Conservation (phyloP, 2,888 invertebrate species). For the Phortica okadai region DNA sequence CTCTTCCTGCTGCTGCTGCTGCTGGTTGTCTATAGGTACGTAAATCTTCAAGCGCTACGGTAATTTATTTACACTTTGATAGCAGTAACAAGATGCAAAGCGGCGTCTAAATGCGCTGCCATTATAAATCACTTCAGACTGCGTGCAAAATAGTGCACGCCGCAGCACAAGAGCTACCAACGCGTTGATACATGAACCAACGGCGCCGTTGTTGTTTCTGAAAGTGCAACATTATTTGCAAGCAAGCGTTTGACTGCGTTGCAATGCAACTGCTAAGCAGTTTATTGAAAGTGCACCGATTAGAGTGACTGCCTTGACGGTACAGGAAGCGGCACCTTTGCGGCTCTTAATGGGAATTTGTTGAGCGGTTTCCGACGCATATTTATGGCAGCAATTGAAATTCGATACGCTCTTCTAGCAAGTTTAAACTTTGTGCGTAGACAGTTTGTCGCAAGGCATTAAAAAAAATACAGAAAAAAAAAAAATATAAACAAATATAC, state of each 20-base stretch:
- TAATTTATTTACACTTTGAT: slow-evolving; percentile 71
- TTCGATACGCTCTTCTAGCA: neutral
- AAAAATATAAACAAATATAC: neutral
- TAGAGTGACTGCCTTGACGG: neutral
- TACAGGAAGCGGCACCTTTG: neutral
- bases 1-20: neutral
- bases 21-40: neutral
- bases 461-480: neutral
- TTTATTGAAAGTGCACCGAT: slow-evolving; percentile 61
- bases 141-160: neutral
- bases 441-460: neutral
- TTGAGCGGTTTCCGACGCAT: neutral
- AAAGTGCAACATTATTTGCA: neutral
- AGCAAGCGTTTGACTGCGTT: neutral
- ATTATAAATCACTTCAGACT: slow-evolving; percentile 60
- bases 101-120: slow-evolving; percentile 27
- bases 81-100: slow-evolving; percentile 63
- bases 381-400: neutral
- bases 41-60: slow-evolving; percentile 28
- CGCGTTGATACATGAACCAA: neutral
- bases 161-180: neutral
- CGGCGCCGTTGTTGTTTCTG: neutral
- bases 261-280: slow-evolving; percentile 58
- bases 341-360: neutral
- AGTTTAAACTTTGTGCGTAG: neutral